Conservation (phyloP, 2,888 invertebrate genomes). For the Marasmarcha lunaedactyla region DNA sequence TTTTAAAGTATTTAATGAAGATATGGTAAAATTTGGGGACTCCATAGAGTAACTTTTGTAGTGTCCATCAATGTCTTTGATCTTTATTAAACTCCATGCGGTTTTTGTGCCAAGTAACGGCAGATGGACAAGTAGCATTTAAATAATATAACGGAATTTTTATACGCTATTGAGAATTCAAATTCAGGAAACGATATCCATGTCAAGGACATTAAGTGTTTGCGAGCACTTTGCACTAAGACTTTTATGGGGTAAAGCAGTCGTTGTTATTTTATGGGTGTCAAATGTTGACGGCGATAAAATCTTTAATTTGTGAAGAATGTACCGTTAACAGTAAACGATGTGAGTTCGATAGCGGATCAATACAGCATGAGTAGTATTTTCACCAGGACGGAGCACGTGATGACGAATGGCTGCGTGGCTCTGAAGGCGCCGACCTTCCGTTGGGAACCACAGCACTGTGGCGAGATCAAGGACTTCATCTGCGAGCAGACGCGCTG, state of each 20-base stretch:
- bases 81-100: too few relatives aligned
- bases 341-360: too few relatives aligned
- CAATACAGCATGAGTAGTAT: slow-evolving; percentile 52
- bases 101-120: neutral
- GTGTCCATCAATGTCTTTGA: too few relatives aligned
- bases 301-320: too few relatives aligned
- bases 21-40: too few relatives aligned
- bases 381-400: slow-evolving; percentile 65
- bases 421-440: slow-evolving; percentile 81
- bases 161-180: neutral
- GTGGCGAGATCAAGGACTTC: slow-evolving; percentile 86
- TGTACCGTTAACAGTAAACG: too few relatives aligned
- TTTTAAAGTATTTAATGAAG: too few relatives aligned
- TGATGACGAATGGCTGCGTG: slow-evolving; percentile 78
- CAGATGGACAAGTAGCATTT: neutral
- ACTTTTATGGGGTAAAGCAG: too few relatives aligned
- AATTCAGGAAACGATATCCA: neutral
- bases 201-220: neutral
- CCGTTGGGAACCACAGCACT: slow-evolving; percentile 87
- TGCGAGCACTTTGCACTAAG: neutral
- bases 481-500: slow-evolving; percentile 92
- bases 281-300: too few relatives aligned
- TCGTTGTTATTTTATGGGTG: too few relatives aligned
- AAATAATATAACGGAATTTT: neutral
- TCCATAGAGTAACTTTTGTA: too few relatives aligned